phyloP scores from a whole-genome alignment of 1,140 invertebrate species.

The Drosophila melanica region DNA sequence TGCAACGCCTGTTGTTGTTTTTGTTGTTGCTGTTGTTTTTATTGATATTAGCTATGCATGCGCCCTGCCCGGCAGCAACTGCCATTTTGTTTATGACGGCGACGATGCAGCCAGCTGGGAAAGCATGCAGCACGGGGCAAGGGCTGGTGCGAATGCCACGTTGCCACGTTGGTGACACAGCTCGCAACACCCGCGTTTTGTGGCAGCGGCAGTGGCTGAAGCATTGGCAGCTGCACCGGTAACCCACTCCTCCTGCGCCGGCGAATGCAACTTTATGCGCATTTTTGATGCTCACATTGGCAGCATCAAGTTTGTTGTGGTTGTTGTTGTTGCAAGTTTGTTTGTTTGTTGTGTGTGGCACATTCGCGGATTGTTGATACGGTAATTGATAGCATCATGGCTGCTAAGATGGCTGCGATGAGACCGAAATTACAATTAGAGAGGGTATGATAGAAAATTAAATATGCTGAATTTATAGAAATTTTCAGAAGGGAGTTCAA shows the following conservation, averaged over 20 bases:
- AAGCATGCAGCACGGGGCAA: constrained; percentile 23
- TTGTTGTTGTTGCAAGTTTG: constrained; percentile 9
- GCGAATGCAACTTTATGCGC: constrained; percentile 71
- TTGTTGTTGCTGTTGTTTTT: constrained; percentile 66
- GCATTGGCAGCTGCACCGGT: constrained; percentile 13
- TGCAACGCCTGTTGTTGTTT: constrained; percentile 43
- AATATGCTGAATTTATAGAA: too few species aligned
- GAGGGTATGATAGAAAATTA: too few species aligned
- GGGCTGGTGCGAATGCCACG: constrained; percentile 6
- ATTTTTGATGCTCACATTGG: constrained; percentile 52
- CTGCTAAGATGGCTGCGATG: constrained; percentile 5
- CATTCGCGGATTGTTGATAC: constrained; percentile 35
- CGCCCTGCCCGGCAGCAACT: constrained; percentile 62
- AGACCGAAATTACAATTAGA: not conserved
- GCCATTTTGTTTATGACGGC: constrained; percentile 80
- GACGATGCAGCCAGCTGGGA: constrained; percentile 65
- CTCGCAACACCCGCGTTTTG: constrained; percentile 23
- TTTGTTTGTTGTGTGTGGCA: constrained; percentile 15
- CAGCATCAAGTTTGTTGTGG: constrained; percentile 14
- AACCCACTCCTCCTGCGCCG: constrained; percentile 23
- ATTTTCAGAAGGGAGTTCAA: too few species aligned
- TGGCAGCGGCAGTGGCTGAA: constrained; percentile 20
- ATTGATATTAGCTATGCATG: constrained; percentile 80
- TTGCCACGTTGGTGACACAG: constrained; percentile 24
- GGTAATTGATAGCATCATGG: constrained; percentile 34